Percentiles rank a stretch among this genome's conserved stretches.
Conservation (phyloP, 2,113 vertebrate species). For the Cichladusa arquata region DNA sequence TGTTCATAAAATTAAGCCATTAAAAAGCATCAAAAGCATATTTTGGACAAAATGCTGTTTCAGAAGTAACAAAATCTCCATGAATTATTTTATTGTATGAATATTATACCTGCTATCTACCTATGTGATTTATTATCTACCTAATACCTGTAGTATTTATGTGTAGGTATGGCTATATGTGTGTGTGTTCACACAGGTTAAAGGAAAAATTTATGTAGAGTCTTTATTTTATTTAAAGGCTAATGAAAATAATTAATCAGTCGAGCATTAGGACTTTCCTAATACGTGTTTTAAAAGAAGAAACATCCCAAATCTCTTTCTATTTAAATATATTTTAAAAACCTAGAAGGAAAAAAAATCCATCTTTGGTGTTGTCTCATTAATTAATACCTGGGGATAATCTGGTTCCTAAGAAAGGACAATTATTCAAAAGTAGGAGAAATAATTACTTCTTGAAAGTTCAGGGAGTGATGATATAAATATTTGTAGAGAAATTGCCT, state of each 20-base stretch:
- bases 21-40: background rate
- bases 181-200: background rate
- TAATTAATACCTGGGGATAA: constrained; percentile 25
- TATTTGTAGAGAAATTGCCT: background rate
- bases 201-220: background rate
- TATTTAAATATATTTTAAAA: background rate
- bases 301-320: background rate
- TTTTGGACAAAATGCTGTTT: background rate
- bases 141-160: background rate
- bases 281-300: background rate
- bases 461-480: background rate
- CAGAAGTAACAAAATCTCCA: background rate
- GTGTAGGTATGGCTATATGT: rapidly evolving
- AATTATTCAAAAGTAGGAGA: constrained; percentile 2
- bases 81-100: background rate
- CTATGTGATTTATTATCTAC: no score
- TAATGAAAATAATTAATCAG: background rate
- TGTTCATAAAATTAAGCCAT: background rate
- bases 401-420: background rate
- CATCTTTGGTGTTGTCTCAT: background rate
- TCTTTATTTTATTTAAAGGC: background rate
- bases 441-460: constrained; percentile 6
- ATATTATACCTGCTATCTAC: background rate
- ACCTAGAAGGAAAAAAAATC: background rate
- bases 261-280: background rate